These are phyloP conservation scores for Micromesistius poutassou DNA, from an alignment of 2,797 vertebrate genomes.

Conservation along the genomic window DNA sequence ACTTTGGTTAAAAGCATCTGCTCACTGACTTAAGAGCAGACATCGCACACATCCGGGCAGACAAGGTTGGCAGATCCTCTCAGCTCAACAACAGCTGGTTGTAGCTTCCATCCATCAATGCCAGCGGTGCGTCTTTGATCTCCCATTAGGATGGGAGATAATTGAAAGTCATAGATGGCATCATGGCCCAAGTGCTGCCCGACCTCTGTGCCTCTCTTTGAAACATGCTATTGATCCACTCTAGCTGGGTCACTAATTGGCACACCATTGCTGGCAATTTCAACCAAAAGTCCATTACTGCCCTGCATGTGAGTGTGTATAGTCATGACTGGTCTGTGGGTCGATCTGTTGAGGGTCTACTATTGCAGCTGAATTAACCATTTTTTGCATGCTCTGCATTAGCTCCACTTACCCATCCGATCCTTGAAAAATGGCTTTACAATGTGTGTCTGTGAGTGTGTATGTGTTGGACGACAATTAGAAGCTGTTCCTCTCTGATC, in stretches of 20 bases:
- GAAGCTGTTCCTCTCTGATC: too few relatives aligned
- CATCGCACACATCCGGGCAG: neutral
- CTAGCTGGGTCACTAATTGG: constrained; percentile 42
- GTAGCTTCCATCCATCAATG: constrained; percentile 15
- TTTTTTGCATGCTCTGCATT: constrained; percentile 13
- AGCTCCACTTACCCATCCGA: constrained; percentile 29
- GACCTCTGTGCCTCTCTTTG: constrained; percentile 16
- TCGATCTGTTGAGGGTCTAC: constrained; percentile 19
- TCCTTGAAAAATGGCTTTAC: constrained; percentile 10
- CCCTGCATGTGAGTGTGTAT: constrained; percentile 18
- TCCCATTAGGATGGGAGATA: constrained; percentile 17
- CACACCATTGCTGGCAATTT: constrained; percentile 26
- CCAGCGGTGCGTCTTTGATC: constrained; percentile 11
- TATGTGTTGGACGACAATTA: neutral
- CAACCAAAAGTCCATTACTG: constrained; percentile 22
- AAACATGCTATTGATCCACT: constrained; percentile 27
- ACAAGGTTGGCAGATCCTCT: neutral
- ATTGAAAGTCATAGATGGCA: constrained; percentile 13
- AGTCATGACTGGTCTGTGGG: neutral
- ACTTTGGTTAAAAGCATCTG: constrained; percentile 2
- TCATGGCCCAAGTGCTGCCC: constrained; percentile 28
- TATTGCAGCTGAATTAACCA: constrained; percentile 59
- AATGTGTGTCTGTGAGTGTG: constrained; percentile 3
- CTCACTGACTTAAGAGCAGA: neutral
- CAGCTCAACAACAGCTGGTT: constrained; percentile 18